These are phyloP conservation scores for Orchesella cincta DNA, from an alignment of 1,140 invertebrate species.

Conservation along the genomic window DNA sequence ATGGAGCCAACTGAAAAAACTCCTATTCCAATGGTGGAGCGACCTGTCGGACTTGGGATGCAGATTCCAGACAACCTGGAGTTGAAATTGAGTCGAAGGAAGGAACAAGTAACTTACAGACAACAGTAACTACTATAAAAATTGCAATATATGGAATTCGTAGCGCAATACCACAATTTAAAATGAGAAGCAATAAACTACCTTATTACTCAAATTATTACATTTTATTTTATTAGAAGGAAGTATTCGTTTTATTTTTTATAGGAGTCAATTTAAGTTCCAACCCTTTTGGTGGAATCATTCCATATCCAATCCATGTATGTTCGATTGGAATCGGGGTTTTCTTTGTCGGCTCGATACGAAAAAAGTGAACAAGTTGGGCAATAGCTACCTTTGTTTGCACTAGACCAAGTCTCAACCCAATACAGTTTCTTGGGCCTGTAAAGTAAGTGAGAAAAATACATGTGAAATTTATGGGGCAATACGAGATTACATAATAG, in stretches of 20 bases:
- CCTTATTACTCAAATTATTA: no score
- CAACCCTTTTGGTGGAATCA: background rate
- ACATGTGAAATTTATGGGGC: background rate
- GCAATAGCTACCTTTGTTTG: constrained; percentile 35
- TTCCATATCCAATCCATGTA: background rate
- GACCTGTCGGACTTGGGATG: background rate
- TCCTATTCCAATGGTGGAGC: background rate
- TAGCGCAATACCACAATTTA: no score
- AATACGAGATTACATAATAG: background rate
- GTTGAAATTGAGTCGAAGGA: background rate
- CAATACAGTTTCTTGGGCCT: constrained; percentile 52
- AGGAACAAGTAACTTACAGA: no score
- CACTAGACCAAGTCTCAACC: constrained; percentile 38
- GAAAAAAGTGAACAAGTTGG: constrained; percentile 34
- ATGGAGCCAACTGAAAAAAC: background rate
- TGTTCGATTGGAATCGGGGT: constrained; percentile 29
- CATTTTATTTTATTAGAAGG: no score
- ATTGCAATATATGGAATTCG: no score
- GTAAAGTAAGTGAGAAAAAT: no score
- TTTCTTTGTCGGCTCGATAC: constrained; percentile 33
- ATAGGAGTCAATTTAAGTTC: background rate
- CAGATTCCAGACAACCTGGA: background rate
- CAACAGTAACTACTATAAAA: no score
- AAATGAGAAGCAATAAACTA: no score
- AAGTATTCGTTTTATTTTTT: no score